These are phyloP conservation scores for Albula glossodonta DNA, from an alignment of 2,113 vertebrate species.

Conservation along the genomic window DNA sequence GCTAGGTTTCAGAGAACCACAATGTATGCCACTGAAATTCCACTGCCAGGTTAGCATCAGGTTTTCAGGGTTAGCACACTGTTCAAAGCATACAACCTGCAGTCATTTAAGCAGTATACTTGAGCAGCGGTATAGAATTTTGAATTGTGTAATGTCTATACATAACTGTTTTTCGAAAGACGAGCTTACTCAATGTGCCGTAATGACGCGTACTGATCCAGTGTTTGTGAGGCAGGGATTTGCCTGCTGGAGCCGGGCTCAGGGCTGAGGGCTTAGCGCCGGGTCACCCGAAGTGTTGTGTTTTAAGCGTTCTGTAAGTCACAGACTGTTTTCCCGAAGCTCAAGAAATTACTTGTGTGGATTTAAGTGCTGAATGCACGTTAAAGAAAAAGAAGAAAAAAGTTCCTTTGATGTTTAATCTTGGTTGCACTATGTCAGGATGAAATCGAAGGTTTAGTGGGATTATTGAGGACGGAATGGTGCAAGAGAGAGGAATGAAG, in stretches of 20 bases:
- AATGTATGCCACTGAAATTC: not conserved
- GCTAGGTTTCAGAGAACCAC: no score
- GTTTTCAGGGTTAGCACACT: not conserved
- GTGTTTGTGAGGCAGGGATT: not conserved
- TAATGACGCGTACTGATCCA: not conserved
- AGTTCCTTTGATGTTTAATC: not conserved
- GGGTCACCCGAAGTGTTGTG: no score
- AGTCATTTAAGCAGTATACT: not conserved
- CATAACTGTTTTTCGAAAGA: not conserved
- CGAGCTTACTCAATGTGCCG: not conserved
- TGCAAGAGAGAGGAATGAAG: not conserved
- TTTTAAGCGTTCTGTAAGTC: not conserved
- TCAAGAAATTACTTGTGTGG: not conserved
- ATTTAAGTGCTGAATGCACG: not conserved
- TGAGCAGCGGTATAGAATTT: not conserved
- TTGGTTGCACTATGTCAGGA: not conserved
- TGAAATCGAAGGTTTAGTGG: not conserved
- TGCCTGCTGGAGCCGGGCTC: not conserved
- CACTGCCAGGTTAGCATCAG: not conserved
- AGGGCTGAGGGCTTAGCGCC: not conserved
- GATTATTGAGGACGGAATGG: not conserved
- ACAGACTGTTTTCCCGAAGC: not conserved
- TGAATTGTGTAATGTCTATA: not conserved
- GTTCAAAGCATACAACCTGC: not conserved
- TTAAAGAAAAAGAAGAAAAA: not conserved